These are phyloP conservation scores for Charaxes varanes DNA, from an alignment of 1,140 invertebrate species.

Conservation along the genomic window DNA sequence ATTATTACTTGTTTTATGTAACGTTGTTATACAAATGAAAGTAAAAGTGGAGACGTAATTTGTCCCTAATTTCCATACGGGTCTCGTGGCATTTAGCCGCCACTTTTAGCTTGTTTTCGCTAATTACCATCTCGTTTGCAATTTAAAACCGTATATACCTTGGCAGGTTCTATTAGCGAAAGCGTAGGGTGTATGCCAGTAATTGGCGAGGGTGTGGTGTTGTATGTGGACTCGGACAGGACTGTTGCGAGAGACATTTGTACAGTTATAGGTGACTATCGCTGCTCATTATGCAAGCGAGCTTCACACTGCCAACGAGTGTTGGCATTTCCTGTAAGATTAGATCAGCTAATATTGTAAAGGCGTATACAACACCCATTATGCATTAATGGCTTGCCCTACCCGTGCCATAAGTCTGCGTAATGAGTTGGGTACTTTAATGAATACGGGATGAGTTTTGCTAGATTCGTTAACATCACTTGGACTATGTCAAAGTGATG, in stretches of 20 bases:
- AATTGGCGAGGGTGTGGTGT: slow-evolving; percentile 52
- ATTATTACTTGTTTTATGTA: slow-evolving; percentile 56
- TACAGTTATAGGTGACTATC: slow-evolving; percentile 3
- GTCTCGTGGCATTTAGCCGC: slow-evolving; percentile 56
- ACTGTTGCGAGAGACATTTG: slow-evolving; percentile 13
- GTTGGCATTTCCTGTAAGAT: slow-evolving; percentile 46
- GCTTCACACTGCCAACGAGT: slow-evolving; percentile 31
- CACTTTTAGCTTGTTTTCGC: slow-evolving; percentile 62
- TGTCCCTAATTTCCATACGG: slow-evolving; percentile 70
- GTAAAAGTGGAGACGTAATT: slow-evolving; percentile 65
- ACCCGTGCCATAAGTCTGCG: neutral
- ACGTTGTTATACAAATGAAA: slow-evolving; percentile 60
- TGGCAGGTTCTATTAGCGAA: slow-evolving; percentile 41
- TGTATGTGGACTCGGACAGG: slow-evolving; percentile 17
- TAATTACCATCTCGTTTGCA: slow-evolving; percentile 73
- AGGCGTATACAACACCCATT: slow-evolving; percentile 17
- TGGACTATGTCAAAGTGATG: too few relatives aligned
- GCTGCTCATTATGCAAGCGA: slow-evolving; percentile 46
- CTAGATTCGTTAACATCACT: too few relatives aligned
- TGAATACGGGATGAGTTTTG: too few relatives aligned
- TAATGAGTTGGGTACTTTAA: neutral
- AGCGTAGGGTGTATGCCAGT: slow-evolving; percentile 50
- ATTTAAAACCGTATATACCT: slow-evolving; percentile 57
- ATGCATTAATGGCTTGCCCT: slow-evolving; percentile 5
- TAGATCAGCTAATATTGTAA: slow-evolving; percentile 39